These are phyloP conservation scores for Oryzias celebensis DNA, from an alignment of 2,113 vertebrate species.

Conservation along the genomic window DNA sequence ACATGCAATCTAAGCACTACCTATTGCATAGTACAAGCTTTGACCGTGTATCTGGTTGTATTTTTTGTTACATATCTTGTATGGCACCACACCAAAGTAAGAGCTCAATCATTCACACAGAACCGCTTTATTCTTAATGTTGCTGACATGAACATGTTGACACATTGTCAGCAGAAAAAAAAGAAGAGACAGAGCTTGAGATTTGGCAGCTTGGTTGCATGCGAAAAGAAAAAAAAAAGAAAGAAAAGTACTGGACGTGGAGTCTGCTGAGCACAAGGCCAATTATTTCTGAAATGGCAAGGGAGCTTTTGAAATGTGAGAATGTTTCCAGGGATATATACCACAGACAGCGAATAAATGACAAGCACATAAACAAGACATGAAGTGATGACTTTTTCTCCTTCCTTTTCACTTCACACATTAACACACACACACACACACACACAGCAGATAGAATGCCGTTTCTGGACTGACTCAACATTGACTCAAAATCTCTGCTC, in stretches of 20 bases:
- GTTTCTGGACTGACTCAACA: slow-evolving; percentile 58
- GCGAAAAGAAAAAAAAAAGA: slow-evolving; percentile 31
- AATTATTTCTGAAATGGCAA: slow-evolving; percentile 79
- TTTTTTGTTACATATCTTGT: slow-evolving; percentile 56
- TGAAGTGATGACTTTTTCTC: slow-evolving; percentile 60
- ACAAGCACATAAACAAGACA: slow-evolving; percentile 73
- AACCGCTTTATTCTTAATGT: slow-evolving; percentile 68
- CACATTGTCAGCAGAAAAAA: slow-evolving; percentile 70
- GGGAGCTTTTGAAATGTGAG: slow-evolving; percentile 72
- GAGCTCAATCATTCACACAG: slow-evolving; percentile 71
- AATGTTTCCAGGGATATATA: slow-evolving; percentile 64
- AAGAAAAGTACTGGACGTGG: slow-evolving; percentile 42
- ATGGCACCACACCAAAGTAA: slow-evolving; percentile 57
- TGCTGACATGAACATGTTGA: slow-evolving; percentile 72
- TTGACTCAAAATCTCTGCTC: slow-evolving; percentile 51
- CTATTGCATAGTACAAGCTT: slow-evolving; percentile 13
- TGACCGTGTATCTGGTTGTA: slow-evolving; percentile 25
- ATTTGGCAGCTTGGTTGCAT: slow-evolving; percentile 57
- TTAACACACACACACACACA: slow-evolving; percentile 26
- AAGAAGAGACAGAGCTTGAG: slow-evolving; percentile 15
- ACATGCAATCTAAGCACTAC: slow-evolving; percentile 6
- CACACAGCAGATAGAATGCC: slow-evolving; percentile 35
- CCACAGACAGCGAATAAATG: slow-evolving; percentile 67
- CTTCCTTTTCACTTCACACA: slow-evolving; percentile 21
- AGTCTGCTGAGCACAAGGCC: slow-evolving; percentile 64